Percentiles rank a stretch among this genome's conserved stretches.
Conservation (phyloP, 1,140 invertebrate species). For the Drosophila gunungcola region DNA sequence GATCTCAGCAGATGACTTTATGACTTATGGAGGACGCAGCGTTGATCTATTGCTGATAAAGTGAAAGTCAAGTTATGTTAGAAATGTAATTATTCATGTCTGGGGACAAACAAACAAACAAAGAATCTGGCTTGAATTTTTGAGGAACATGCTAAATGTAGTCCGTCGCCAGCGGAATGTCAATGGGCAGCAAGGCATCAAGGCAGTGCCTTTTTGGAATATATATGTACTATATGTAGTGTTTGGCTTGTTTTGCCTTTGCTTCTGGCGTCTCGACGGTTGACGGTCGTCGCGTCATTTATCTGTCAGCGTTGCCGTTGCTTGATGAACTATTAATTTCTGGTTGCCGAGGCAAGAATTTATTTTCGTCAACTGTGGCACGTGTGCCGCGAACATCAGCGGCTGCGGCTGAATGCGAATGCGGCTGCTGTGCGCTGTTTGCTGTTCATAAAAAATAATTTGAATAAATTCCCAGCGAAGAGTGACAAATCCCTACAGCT, state of each 20-base stretch:
- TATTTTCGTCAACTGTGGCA: slow-evolving; percentile 75
- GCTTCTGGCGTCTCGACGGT: slow-evolving; percentile 51
- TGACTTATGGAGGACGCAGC: slow-evolving; percentile 49
- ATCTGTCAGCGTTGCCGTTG: slow-evolving; percentile 61
- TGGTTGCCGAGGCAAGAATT: slow-evolving; percentile 46
- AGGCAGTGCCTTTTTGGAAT: slow-evolving; percentile 49
- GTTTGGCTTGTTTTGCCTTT: slow-evolving; percentile 33
- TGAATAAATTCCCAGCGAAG: slow-evolving; percentile 32
- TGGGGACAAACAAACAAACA: slow-evolving; percentile 12
- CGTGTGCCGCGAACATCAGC: slow-evolving; percentile 61
- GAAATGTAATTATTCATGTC: slow-evolving; percentile 80
- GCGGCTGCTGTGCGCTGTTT: slow-evolving; percentile 22
- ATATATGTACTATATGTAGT: slow-evolving; percentile 46
- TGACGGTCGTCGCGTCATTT: slow-evolving; percentile 64
- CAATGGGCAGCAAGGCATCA: slow-evolving; percentile 14
- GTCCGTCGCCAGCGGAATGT: slow-evolving; percentile 25
- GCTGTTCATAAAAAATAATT: slow-evolving; percentile 48
- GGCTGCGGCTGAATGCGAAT: slow-evolving; percentile 30
- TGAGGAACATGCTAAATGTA: slow-evolving; percentile 48
- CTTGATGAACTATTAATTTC: slow-evolving; percentile 80
- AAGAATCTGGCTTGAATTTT: slow-evolving; percentile 20
- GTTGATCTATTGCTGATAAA: slow-evolving; percentile 76
- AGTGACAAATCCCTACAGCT: slow-evolving; percentile 29
- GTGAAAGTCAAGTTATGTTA: slow-evolving; percentile 80
- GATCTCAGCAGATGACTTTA: slow-evolving; percentile 40